Base-by-base conservation (phyloP, 2,797 vertebrate genomes). In the Enteromius argenteus region DNA sequence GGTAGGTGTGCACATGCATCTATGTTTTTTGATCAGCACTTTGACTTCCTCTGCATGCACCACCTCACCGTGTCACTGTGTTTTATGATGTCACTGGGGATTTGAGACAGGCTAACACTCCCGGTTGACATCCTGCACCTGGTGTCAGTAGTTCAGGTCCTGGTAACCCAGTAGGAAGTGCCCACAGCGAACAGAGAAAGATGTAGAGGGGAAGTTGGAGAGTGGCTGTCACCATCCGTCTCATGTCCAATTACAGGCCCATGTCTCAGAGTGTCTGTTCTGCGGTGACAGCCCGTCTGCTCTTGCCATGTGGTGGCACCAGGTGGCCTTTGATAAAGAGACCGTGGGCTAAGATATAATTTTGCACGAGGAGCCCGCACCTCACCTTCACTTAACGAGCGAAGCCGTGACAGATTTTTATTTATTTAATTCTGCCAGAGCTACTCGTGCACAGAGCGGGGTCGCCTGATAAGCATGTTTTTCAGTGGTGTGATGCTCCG, bases 171-270 rank as follows among this genome's bases (percentile, higher is more conserved):
- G 81, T 15, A 77, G 62, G 35, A 80, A 74, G 44, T 21, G 49
- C 27, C 69, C 49, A 42, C 42, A 49, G 75, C 39, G 71, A 49
- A 68, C 32, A 60, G 42, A 68, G 35, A 76, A 51, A 69, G 42
- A 62, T 37, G 53, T 35, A 75, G 35, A 62, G 53, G 66, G 77
- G 66, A 37, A 35, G 80, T 85, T 79, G 85, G 80, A 51, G 74
- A 53, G 39, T 74, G 75, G 89, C 89, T 89, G 91, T 93, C 92
- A 90, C 81, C 42, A n/a, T 86, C 49, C 14, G 88, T 86, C 86
- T 89, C 75, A 83, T 89, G 90, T 93, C 92, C 93, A 93, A 93
- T 94, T 92, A 91, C 87, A 90, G 83, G 83, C 69, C 83, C 84
- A 44, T 80, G 83, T 84, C 69, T 79, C 66, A 14, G 37, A 67